phyloP scores from a whole-genome alignment of 2,888 invertebrate species.

The Drosophila hamatofila region DNA sequence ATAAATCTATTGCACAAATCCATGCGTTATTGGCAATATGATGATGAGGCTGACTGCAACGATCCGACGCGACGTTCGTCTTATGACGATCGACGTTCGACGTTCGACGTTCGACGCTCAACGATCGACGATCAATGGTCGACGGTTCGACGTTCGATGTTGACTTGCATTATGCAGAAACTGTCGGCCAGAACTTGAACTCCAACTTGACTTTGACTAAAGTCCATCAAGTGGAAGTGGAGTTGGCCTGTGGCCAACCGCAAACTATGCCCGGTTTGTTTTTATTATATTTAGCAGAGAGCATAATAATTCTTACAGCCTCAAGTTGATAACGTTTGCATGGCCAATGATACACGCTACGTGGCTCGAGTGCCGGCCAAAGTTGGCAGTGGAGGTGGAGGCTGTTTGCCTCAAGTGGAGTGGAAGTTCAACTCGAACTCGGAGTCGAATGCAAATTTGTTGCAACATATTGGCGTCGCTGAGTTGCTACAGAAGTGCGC shows the following conservation, averaged over 20 bases:
- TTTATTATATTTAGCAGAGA: slow-evolving; percentile 81
- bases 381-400: slow-evolving; percentile 15
- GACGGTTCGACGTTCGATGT: slow-evolving; percentile 40
- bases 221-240: slow-evolving; percentile 81
- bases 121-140: slow-evolving; percentile 37
- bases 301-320: slow-evolving; percentile 81
- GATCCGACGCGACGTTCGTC: slow-evolving; percentile 25
- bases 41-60: slow-evolving; percentile 73
- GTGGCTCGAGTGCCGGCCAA: slow-evolving; percentile 26
- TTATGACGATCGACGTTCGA: slow-evolving; percentile 24
- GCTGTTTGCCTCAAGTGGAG: slow-evolving; percentile 55
- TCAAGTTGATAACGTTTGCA: slow-evolving; percentile 73
- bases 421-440: slow-evolving; percentile 61
- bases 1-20: slow-evolving; percentile 83
- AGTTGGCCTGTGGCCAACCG: slow-evolving; percentile 61
- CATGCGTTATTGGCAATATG: slow-evolving; percentile 82
- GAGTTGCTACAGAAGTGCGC: slow-evolving; percentile 75
- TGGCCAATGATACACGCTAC: slow-evolving; percentile 55
- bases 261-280: slow-evolving; percentile 73
- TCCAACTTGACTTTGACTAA: slow-evolving; percentile 81
- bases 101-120: slow-evolving; percentile 28
- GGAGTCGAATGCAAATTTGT: slow-evolving; percentile 80
- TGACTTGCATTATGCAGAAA: slow-evolving; percentile 68
- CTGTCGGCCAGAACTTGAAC: slow-evolving; percentile 74
- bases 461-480: slow-evolving; percentile 79